These are phyloP conservation scores for Cynodonichthys magdalenae DNA, from an alignment of 2,797 vertebrate genomes.

Conservation along the genomic window DNA sequence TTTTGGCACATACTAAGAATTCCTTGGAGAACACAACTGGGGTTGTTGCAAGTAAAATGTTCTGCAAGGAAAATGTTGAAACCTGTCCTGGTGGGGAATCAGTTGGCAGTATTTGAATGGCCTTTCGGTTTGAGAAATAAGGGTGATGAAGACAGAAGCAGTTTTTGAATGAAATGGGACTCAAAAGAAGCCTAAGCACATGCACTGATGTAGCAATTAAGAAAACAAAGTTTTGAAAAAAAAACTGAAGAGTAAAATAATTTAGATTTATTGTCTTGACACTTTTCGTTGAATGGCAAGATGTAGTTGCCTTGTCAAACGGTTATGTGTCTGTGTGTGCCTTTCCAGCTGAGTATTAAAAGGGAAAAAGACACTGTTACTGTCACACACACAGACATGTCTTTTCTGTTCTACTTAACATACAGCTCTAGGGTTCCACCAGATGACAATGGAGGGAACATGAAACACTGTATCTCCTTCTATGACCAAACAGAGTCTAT, in stretches of 20 bases:
- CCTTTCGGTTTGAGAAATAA: not conserved
- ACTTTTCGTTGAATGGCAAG: conserved; percentile 17
- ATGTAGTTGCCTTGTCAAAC: conserved; percentile 21
- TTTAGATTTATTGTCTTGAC: conserved; percentile 13
- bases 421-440: conserved; percentile 40
- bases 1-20: not conserved
- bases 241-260: conserved; percentile 4
- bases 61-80: not conserved
- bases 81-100: not conserved
- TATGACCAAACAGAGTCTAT: not conserved
- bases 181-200: not conserved
- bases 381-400: conserved; percentile 49
- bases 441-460: conserved; percentile 44
- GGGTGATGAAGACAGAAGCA: not conserved
- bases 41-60: not conserved
- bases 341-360: conserved; percentile 54
- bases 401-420: conserved; percentile 57
- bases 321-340: conserved; percentile 17
- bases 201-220: too few relatives aligned
- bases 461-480: conserved; percentile 17
- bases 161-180: not conserved
- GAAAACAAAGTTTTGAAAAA: not conserved
- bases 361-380: conserved; percentile 38
- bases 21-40: not conserved
- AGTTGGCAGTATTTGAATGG: not conserved